Percentiles rank a stretch among this genome's conserved stretches.
phyloP scores from a whole-genome alignment of 2,888 invertebrate genomes.

The Drosophila sordidula region DNA sequence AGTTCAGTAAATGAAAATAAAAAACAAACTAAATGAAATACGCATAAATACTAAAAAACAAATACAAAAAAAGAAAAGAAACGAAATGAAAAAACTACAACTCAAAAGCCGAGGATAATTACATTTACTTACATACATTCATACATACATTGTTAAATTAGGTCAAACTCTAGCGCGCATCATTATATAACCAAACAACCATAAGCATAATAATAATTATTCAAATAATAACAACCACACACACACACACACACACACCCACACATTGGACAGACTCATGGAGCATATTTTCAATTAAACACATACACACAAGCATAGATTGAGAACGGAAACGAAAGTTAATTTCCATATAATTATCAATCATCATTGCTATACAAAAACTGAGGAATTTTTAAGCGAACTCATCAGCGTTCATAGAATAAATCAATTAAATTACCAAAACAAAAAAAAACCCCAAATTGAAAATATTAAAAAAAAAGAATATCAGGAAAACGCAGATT shows the following conservation, averaged over 20 bases:
- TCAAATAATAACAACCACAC: constrained; percentile 7
- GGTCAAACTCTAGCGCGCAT: constrained; percentile 77
- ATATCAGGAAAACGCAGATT: constrained; percentile 19
- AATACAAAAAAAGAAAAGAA: constrained; percentile 10
- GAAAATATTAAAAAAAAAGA: constrained; percentile 11
- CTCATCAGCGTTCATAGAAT: constrained; percentile 43
- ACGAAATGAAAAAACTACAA: not conserved
- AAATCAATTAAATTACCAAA: constrained; percentile 32
- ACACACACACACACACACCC: constrained; percentile 18
- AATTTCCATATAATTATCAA: constrained; percentile 47
- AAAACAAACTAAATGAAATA: constrained; percentile 47
- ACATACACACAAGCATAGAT: constrained; percentile 18
- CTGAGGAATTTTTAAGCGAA: constrained; percentile 9
- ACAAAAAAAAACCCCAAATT: constrained; percentile 4
- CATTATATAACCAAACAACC: constrained; percentile 57
- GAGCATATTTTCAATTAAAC: constrained; percentile 36
- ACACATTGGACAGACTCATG: constrained; percentile 18
- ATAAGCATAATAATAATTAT: constrained; percentile 23
- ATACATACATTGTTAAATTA: constrained; percentile 63
- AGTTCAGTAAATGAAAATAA: constrained; percentile 53
- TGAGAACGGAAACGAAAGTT: constrained; percentile 17
- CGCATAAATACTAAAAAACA: constrained; percentile 38
- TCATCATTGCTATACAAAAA: constrained; percentile 27
- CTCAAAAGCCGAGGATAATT: constrained; percentile 24
- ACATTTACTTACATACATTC: constrained; percentile 26